These are phyloP conservation scores for Mohoua ochrocephala DNA, from an alignment of 2,113 vertebrate genomes.

Conservation along the genomic window DNA sequence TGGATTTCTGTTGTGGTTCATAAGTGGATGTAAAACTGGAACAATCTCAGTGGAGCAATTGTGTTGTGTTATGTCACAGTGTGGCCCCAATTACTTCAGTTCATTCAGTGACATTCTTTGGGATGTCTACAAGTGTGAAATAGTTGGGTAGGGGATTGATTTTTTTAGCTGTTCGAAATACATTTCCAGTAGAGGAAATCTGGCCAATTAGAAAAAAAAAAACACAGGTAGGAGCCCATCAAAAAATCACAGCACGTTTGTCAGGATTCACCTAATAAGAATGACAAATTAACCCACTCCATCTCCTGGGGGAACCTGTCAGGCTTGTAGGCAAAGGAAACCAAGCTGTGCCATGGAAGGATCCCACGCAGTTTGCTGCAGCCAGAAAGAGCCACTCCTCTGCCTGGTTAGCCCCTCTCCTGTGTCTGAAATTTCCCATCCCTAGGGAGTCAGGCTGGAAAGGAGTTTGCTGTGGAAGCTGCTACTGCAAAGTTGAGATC, in stretches of 20 bases:
- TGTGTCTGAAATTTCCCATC: neutral
- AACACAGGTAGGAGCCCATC: neutral
- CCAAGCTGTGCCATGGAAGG: neutral
- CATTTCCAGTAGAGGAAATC: neutral
- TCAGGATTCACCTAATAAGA: neutral
- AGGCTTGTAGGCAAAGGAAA: neutral
- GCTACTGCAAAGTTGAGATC: neutral
- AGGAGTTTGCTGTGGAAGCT: constrained; percentile 8
- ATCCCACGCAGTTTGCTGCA: neutral
- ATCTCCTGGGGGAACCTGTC: rapidly evolving
- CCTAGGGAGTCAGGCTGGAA: neutral
- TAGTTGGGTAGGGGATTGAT: neutral
- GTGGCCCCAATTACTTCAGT: neutral
- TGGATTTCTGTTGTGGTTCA: neutral
- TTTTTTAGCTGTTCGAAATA: neutral
- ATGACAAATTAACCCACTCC: neutral
- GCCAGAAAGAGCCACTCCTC: neutral
- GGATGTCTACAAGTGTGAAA: neutral
- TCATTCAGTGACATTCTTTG: neutral
- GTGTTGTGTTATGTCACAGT: neutral
- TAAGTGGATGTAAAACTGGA: neutral
- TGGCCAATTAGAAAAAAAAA: neutral
- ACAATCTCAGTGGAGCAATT: neutral
- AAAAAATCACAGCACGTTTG: neutral
- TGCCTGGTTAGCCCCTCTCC: neutral